Percentiles rank a stretch among this genome's conserved stretches.
phyloP scores from a whole-genome alignment of 2,888 invertebrate genomes.

The Myopa testacea region DNA sequence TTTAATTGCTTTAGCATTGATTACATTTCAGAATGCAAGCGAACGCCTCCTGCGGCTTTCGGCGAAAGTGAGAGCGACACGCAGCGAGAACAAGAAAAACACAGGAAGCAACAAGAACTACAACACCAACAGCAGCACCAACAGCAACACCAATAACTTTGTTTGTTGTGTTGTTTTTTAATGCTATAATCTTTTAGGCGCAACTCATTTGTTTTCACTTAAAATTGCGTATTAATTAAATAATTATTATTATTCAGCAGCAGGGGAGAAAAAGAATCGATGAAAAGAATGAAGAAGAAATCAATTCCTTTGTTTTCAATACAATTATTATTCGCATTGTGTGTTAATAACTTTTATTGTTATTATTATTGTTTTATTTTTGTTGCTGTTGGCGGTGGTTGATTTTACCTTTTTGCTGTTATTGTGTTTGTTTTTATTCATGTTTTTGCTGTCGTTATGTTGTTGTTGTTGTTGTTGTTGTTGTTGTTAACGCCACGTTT shows the following conservation, averaged over 20 bases:
- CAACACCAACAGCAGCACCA: constrained; percentile 23
- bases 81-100: too few relatives aligned
- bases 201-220: not conserved
- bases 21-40: constrained; percentile 54
- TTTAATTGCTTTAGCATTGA: constrained; percentile 65
- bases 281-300: not conserved
- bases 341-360: not conserved
- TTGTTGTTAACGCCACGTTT: not conserved
- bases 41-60: too few relatives aligned
- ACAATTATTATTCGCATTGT: not conserved
- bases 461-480: not conserved
- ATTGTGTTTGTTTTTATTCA: not conserved
- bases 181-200: constrained; percentile 1
- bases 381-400: constrained; percentile 2
- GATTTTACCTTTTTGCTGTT: not conserved
- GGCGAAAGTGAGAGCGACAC: too few relatives aligned
- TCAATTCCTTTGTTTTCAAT: too few relatives aligned
- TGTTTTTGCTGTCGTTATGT: not conserved
- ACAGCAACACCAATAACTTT: not conserved
- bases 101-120: too few relatives aligned
- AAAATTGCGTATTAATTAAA: constrained; percentile 6
- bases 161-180: not conserved
- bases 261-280: not conserved
- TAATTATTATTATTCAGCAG: constrained; percentile 4
- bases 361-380: too few relatives aligned